A percentile compares a stretch with the other conserved stretches of the same genome.
phyloP scores from a whole-genome alignment of 2,888 invertebrate genomes.

The Thelaira solivaga region DNA sequence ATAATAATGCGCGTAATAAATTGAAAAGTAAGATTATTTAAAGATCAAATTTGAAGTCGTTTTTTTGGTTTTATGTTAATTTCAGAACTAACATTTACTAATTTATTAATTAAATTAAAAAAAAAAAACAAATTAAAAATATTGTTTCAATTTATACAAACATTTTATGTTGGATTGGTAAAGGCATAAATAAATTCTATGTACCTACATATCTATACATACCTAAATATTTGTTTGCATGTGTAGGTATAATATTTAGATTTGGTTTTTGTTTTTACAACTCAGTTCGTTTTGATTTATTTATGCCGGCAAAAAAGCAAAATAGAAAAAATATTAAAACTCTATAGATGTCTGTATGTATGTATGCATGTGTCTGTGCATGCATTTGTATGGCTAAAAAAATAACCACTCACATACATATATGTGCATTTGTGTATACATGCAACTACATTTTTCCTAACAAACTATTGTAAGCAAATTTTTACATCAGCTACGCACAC shows the following conservation, averaged over 20 bases:
- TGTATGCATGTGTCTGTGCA: not conserved
- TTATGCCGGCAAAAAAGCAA: conserved; percentile 40
- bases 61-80: no score
- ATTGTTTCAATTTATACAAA: not conserved
- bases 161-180: no score
- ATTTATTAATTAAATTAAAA: no score
- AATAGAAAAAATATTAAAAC: conserved; percentile 18
- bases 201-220: not conserved
- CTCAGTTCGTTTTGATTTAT: conserved; percentile 23
- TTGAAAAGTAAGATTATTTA: not conserved
- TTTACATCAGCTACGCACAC: no score
- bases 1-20: conserved; percentile 15
- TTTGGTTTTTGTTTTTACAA: conserved; percentile 32
- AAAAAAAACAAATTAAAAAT: not conserved
- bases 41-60: not conserved
- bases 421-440: not conserved
- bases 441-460: no score
- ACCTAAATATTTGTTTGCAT: not conserved
- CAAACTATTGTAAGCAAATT: no score
- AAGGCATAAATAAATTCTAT: no score
- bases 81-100: no score
- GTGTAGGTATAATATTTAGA: not conserved
- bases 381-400: not conserved
- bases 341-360: not conserved
- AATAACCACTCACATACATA: not conserved